These are phyloP conservation scores for Phalacrocorax pelagicus DNA, from an alignment of 2,113 vertebrate species.

Conservation along the genomic window DNA sequence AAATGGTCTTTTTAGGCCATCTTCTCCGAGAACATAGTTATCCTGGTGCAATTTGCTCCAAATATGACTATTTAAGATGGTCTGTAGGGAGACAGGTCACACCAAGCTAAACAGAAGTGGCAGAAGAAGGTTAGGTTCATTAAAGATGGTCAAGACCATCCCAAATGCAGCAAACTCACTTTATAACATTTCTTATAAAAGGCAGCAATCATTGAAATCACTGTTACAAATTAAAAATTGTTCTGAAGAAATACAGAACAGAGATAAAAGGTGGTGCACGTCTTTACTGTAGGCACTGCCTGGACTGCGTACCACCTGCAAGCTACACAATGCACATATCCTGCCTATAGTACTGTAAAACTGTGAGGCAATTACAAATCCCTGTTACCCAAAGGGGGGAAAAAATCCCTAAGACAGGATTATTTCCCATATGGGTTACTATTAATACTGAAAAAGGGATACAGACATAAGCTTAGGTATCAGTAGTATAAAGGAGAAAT, in stretches of 20 bases:
- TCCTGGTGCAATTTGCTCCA: neutral
- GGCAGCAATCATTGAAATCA: neutral
- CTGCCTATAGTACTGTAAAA: neutral
- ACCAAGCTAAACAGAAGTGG: neutral
- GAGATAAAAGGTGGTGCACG: neutral
- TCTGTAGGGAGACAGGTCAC: neutral
- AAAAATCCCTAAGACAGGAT: neutral
- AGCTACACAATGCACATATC: too few relatives aligned
- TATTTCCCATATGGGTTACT: neutral
- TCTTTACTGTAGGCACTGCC: neutral
- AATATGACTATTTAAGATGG: neutral
- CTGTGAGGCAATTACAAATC: neutral
- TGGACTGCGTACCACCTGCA: rapidly evolving
- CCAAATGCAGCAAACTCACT: neutral
- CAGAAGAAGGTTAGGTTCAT: neutral
- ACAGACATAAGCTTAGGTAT: neutral
- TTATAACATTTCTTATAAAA: neutral
- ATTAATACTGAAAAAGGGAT: neutral
- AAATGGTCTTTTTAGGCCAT: neutral
- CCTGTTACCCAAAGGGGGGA: rapidly evolving
- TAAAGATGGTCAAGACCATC: neutral
- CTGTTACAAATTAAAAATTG: neutral
- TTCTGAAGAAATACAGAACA: neutral
- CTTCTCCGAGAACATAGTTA: neutral
- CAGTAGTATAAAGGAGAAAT: neutral